Base-by-base conservation (phyloP, 2,888 invertebrate genomes). In the Lasiommata megera region DNA sequence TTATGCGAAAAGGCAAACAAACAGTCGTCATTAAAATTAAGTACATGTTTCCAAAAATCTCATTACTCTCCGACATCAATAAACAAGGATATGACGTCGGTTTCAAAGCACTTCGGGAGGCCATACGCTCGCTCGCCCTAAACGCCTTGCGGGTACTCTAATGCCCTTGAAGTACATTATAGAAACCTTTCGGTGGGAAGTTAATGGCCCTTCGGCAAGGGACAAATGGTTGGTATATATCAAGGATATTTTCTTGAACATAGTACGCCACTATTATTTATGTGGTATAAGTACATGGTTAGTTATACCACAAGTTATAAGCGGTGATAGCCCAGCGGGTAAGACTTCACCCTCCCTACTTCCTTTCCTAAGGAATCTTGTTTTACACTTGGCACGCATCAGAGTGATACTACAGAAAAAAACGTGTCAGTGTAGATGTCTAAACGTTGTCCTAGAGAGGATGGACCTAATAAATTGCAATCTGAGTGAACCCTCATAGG, bases 121-220 rank as follows among this genome's bases (percentile, higher is more conserved):
- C 69, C 71, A 70, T 63, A 72, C 77, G 72, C 76, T 73, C 61
- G 76, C 74, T 34, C 11, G 34, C 78, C 78, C 78, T 80, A 82
- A 77, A 77, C 69, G 76, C 74, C 66, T 76, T 71, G 72, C 69
- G 74, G 80, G 83, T 74, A 79, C 82, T 76, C 83, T 84, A 87
- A 87, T 82, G 81, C 77, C 69, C 74, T 72, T 66, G 67, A 74
- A 76, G 75, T 68, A 76, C 78, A 81, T 85, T 83, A 86, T 72
- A 77, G 72, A 76, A 78, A 79, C 78, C 78, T 81, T 80, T 75
- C 61, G 73, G 71, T 67, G 68, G 59, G 71, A 69, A 77, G 77
- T 82, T 82, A 87, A 87, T 85, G 80, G 82, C 72, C 67, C 70
- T 71, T 61, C 62, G 59, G 68, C 56, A 59, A 64, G 63, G 61